A percentile compares a stretch with the other conserved stretches of the same genome.
These are phyloP conservation scores for Noctua fimbriata DNA, from an alignment of 2,888 invertebrate genomes.

Conservation along the genomic window DNA sequence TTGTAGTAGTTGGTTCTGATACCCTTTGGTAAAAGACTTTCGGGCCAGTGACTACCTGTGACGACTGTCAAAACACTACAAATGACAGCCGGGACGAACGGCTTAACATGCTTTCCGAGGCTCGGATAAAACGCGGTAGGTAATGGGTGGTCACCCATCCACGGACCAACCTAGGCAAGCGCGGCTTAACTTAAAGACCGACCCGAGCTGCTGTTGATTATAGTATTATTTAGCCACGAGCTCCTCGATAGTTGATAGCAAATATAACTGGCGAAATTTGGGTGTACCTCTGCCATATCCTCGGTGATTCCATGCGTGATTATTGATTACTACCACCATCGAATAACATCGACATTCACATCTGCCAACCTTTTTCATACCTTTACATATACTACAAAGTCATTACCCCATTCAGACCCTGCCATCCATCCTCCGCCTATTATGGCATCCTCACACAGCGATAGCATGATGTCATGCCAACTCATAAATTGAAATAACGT, in stretches of 20 bases:
- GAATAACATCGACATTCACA: background rate
- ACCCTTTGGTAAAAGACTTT: no score
- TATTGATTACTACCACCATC: background rate
- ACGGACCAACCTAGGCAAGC: no score
- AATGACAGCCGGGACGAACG: no score
- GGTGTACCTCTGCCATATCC: background rate
- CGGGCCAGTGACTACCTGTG: no score
- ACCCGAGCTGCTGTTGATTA: no score
- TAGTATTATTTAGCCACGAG: no score
- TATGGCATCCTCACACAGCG: conserved; percentile 48
- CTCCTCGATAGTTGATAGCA: background rate
- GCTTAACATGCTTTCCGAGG: no score
- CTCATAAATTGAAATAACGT: conserved; percentile 64
- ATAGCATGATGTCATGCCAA: conserved; percentile 54
- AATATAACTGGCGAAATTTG: background rate
- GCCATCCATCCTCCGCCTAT: conserved; percentile 36
- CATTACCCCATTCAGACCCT: conserved; percentile 2
- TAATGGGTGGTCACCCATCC: no score
- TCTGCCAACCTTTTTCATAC: background rate
- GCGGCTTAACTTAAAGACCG: no score
- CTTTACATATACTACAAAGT: background rate
- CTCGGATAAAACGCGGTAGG: no score
- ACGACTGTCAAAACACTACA: no score
- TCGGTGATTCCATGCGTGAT: background rate
- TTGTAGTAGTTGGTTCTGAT: no score